Base-by-base conservation (phyloP, 2,797 vertebrate genomes). In the Alcedo quadribrachys region DNA sequence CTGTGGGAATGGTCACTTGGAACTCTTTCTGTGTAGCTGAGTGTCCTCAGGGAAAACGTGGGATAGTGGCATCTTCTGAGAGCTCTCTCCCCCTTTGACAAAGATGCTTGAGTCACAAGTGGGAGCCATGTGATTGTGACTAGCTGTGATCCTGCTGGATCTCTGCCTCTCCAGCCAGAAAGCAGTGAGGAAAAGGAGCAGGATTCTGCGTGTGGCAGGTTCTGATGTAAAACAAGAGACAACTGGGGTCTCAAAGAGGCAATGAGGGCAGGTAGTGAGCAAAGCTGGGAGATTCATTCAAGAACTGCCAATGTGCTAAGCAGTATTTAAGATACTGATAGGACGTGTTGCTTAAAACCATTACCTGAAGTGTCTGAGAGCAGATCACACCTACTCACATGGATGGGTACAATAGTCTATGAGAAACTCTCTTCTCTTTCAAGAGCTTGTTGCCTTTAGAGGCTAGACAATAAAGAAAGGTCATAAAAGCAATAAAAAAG, bases 331-430 rank as follows among this genome's bases (percentile, higher is more conserved):
- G 73, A 33, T 15, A 37, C 12, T 20, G 1, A 37, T 46, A 67
- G 60, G 54, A 50, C 37, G 42, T 63, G 17, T 51, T 85, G 70
- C 65, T 45, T 50, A 30, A 35, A 28, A 17, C 11, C 8, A 8
- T 45, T 54, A 50, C 16, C 22, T 48, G 5, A 57, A 71, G 67
- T 6, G 30, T 48, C 3, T 16, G 67, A 65, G 77, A 69, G 51
- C 51, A 55, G 57, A 27, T 33, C n/a, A 6, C 16, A 24, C 22
- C 42, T 69, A 30, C 16, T 69, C 3, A 1, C 43, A 21, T 0
- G 2, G 60, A 21, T 0, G 2, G 60, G 8, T 18, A 19, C 70
- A 46, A 9, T 3, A 18, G 58, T 42, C 20, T 9, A 5, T 0
- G 3, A 73, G 61, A 73, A 68, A 61, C 37, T 15, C 8, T 20